Evolutionary conservation across 2,113 vertebrate genomes (phyloP).

Genomic region (Peromyscus polionotus): DNA sequence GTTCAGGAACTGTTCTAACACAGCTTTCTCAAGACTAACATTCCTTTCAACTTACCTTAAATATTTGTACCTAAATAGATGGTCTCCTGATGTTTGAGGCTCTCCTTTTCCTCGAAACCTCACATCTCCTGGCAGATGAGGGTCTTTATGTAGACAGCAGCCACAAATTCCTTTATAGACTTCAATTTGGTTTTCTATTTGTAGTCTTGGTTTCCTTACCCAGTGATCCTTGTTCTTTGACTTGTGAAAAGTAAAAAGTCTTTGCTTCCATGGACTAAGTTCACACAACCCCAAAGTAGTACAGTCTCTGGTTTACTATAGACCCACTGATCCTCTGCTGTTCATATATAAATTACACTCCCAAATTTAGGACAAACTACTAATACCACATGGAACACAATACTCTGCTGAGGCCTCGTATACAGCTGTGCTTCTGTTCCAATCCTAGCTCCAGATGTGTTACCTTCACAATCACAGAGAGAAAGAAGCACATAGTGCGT

Average conservation of each 20-base stretch:
- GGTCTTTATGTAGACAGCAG: slow-evolving; percentile 28
- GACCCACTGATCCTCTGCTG: not conserved
- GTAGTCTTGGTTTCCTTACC: slow-evolving; percentile 45
- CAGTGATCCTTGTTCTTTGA: slow-evolving; percentile 32
- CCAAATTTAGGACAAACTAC: slow-evolving; percentile 5
- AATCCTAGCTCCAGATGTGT: slow-evolving; percentile 41
- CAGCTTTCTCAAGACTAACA: slow-evolving; percentile 40
- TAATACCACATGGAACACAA: slow-evolving; percentile 25
- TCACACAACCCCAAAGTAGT: slow-evolving; percentile 22
- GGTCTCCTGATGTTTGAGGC: not conserved
- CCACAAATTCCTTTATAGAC: slow-evolving; percentile 49
- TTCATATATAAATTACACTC: slow-evolving; percentile 36
- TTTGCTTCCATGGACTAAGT: slow-evolving; percentile 4
- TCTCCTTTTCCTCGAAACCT: not conserved
- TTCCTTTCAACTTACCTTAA: slow-evolving; percentile 43
- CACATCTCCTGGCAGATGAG: not conserved
- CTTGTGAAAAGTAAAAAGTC: slow-evolving; percentile 29
- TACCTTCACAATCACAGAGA: not conserved
- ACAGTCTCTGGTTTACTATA: not conserved
- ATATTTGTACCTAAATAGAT: slow-evolving; percentile 35
- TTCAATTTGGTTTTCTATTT: slow-evolving; percentile 59
- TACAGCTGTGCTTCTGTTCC: not conserved
- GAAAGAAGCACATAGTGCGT: slow-evolving; percentile 39
- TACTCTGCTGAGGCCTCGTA: not conserved
- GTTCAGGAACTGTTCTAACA: slow-evolving; percentile 4